Conservation (phyloP, 2,888 invertebrate genomes). For the Drosophila heteroneura region DNA sequence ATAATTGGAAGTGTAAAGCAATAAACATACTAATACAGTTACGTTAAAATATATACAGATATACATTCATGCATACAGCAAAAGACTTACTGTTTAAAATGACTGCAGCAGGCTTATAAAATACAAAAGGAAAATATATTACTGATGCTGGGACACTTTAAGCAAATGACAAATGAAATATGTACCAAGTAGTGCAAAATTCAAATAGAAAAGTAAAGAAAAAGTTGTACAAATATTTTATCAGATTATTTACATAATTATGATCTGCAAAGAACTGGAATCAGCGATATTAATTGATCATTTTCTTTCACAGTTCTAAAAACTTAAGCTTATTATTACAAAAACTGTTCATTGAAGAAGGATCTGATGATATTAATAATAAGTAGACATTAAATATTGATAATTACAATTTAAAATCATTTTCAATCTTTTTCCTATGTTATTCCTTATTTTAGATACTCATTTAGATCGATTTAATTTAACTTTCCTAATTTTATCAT, state of each 20-base stretch:
- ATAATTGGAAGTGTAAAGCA: conserved; percentile 78
- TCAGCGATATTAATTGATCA: background rate
- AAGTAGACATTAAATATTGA: background rate
- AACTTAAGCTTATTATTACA: background rate
- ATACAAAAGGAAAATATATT: background rate
- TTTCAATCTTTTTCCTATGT: background rate
- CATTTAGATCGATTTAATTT: background rate
- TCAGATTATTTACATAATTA: background rate
- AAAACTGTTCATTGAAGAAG: background rate
- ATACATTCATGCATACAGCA: background rate
- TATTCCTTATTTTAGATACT: background rate
- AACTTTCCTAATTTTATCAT: background rate
- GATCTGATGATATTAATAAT: background rate
- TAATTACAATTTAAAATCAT: background rate
- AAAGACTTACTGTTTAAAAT: background rate
- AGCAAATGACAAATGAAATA: background rate
- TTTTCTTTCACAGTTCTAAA: background rate
- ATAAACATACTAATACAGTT: conserved; percentile 54
- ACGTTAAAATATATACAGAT: conserved; percentile 1
- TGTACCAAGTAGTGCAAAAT: background rate
- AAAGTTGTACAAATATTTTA: background rate
- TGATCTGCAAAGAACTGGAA: background rate
- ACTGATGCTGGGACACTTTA: background rate
- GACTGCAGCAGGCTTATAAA: background rate
- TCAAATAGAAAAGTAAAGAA: background rate